These are phyloP conservation scores for Poeciliopsis infans DNA, from an alignment of 2,797 vertebrate species.

Conservation along the genomic window DNA sequence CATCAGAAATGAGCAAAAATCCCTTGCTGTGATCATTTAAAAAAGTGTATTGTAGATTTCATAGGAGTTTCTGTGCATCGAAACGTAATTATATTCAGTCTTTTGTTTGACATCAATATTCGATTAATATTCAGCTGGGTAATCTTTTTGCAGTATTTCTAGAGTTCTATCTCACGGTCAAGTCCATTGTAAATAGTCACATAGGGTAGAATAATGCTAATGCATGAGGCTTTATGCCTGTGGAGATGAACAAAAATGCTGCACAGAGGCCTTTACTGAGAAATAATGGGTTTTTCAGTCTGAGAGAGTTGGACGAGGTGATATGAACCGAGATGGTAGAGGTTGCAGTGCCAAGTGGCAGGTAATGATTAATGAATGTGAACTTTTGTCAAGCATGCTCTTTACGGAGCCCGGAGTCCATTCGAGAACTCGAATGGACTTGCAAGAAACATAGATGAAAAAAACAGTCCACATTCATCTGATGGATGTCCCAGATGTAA, in stretches of 20 bases:
- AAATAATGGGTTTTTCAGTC: constrained; percentile 19
- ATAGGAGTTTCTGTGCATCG: neutral
- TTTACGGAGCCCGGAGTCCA: constrained; percentile 48
- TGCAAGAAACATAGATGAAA: constrained; percentile 16
- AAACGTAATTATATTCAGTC: neutral
- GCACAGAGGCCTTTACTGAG: constrained; percentile 2
- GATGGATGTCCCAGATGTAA: constrained; percentile 58
- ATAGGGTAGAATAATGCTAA: neutral
- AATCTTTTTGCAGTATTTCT: neutral
- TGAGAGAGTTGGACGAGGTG: constrained; percentile 9
- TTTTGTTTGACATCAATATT: neutral
- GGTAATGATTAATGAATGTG: constrained; percentile 78
- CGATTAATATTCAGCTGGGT: neutral
- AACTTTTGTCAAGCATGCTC: constrained; percentile 65
- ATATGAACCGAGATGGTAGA: constrained; percentile 37
- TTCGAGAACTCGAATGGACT: constrained; percentile 47
- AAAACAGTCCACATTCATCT: constrained; percentile 36
- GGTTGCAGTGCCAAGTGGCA: constrained; percentile 55
- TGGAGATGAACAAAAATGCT: neutral
- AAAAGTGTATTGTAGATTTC: neutral
- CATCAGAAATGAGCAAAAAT: neutral
- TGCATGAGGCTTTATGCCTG: neutral
- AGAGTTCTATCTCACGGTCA: neutral
- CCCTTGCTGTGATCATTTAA: neutral
- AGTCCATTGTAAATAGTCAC: neutral